Percentiles rank a stretch among this genome's conserved stretches.
phyloP scores from a whole-genome alignment of 35 echinoderm and acorn worm species.

The Anneissia japonica region DNA sequence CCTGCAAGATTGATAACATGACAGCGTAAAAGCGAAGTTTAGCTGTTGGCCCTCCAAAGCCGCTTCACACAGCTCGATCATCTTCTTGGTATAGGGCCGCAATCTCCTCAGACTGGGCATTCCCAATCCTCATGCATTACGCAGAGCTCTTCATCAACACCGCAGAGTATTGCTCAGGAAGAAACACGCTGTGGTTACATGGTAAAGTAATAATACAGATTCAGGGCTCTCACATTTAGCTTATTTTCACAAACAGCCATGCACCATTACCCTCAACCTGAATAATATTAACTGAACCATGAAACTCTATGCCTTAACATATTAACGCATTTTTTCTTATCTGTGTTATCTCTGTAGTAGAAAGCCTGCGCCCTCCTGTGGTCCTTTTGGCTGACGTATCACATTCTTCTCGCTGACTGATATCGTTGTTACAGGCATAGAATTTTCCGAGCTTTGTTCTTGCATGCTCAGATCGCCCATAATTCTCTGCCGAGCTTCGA shows the following conservation, averaged over 20 bases:
- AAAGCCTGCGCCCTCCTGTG: not conserved
- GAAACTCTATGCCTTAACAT: not conserved
- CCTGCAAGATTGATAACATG: too few species aligned
- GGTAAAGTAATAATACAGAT: not conserved
- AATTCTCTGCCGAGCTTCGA: constrained; percentile 74
- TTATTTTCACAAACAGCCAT: not conserved
- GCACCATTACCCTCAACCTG: not conserved
- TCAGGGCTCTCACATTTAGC: not conserved
- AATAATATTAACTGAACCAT: not conserved
- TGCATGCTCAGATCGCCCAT: constrained; percentile 36
- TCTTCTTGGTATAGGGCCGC: too few species aligned
- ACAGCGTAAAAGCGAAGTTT: too few species aligned
- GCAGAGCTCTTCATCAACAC: not conserved
- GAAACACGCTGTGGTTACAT: too few species aligned
- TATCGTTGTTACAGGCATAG: not conserved
- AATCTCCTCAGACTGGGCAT: too few species aligned
- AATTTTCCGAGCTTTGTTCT: not conserved
- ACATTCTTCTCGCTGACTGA: not conserved
- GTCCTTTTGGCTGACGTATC: not conserved
- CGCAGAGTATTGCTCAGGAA: too few species aligned
- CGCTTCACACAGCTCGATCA: too few species aligned
- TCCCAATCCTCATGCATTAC: not conserved
- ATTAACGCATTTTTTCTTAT: not conserved
- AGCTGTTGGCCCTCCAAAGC: too few species aligned
- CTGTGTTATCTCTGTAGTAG: not conserved